Evolutionary conservation across 53 echinoderm and acorn worm species (phyloP), one percentile per base, ranked within the genome.

Genomic region (Henricia sp.): DNA sequence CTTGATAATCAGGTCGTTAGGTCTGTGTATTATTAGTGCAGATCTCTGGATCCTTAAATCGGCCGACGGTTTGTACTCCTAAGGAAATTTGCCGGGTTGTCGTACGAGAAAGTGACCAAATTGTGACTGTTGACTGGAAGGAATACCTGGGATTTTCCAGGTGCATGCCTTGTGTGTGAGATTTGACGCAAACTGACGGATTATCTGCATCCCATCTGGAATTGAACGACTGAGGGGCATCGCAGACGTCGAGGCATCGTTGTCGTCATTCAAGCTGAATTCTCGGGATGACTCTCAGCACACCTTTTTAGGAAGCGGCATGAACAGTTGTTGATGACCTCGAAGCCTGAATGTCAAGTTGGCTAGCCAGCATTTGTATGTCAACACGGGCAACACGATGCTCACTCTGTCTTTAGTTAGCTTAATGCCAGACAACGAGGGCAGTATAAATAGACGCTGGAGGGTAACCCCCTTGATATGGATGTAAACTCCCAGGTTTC

Each of bases 291-390:
- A 54, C 62, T 78, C 34, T 29, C 32, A 19, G 46, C 62, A 62
- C 42, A 33, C 78, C 78, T 62, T 78, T 78, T 78, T 78, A 39
- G 78, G 78, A 63, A 63, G 63, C 32, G 50, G 32, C 33, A n/a
- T n/a, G n/a, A n/a, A n/a, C 29, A 63, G 39, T 25, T 44, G 78
- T 48, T 78, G 32, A 48, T 43, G 46, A 44, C 62, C 78, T 60
- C 42, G 4, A 21, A 46, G 20, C 62, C 19, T 63, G 60, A 62
- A 78, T 78, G 78, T 78, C 78, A 78, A n/a, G 38, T n/a, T 37
- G 67, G 0, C 3, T 6, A 30, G 17, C 5, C 10, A 21, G 17
- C 20, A 9, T 20, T 67, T 11, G 44, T 70, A 44, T 70, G 70
- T 70, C 70, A 70, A 70, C 70, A 70, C 26, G 28, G 32, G 33